Evolutionary conservation across 2,888 invertebrate genomes (phyloP).

Genomic region (Pristionchus maxplancki): DNA sequence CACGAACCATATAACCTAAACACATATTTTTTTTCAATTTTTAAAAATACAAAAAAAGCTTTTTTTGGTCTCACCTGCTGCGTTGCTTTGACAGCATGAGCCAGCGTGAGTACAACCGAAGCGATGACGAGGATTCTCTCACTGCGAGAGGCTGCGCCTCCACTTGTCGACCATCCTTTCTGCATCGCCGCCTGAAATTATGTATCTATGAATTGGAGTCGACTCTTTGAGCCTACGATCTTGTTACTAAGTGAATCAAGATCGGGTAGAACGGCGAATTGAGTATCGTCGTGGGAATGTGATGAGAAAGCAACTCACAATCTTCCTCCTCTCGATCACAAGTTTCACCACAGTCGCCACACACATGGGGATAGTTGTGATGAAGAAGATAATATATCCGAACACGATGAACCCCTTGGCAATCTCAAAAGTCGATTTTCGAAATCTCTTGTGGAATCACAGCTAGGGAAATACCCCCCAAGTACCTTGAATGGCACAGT

Average conservation of each 20-base stretch:
- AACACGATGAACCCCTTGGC: not conserved
- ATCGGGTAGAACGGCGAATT: no score
- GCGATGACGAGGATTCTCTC: not conserved
- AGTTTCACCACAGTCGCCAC: not conserved
- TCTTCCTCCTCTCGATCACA: not conserved
- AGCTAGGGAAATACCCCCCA: no score
- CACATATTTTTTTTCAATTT: no score
- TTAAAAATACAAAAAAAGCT: no score
- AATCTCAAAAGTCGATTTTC: not conserved
- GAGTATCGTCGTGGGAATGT: no score
- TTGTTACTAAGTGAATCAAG: not conserved
- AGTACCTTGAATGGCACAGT: not conserved
- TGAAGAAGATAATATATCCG: not conserved
- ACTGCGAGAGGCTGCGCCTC: not conserved
- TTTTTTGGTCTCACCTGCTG: not conserved
- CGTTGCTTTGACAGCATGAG: conserved; percentile 2
- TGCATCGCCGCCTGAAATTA: not conserved
- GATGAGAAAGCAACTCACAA: not conserved
- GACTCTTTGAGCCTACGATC: not conserved
- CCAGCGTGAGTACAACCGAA: not conserved
- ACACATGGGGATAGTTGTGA: conserved; percentile 12
- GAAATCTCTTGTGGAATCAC: no score
- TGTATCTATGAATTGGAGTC: not conserved
- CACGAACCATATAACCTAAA: not conserved
- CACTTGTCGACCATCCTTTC: not conserved